These are phyloP conservation scores for Kryptolebias marmoratus DNA, from an alignment of 2,113 vertebrate genomes.

Conservation along the genomic window DNA sequence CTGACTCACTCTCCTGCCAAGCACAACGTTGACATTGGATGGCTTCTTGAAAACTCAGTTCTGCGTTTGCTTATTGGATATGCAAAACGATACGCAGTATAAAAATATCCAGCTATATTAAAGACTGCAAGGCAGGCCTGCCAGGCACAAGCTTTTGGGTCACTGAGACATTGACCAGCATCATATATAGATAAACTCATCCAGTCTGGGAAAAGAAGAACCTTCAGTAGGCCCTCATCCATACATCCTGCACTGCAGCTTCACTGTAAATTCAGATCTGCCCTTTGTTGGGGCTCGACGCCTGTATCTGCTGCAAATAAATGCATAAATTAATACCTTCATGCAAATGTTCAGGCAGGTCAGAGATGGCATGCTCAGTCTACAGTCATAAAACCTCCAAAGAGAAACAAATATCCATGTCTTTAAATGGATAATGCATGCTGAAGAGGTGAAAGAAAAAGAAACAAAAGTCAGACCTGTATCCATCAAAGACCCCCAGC, in stretches of 20 bases:
- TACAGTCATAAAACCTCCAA: constrained; percentile 30
- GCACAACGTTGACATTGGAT: constrained; percentile 58
- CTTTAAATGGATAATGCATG: constrained; percentile 1
- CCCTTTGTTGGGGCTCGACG: background rate
- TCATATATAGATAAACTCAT: constrained; percentile 1
- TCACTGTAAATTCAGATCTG: constrained; percentile 4
- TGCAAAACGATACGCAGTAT: constrained; percentile 1
- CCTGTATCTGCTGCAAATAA: background rate
- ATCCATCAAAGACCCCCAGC: constrained; percentile 30
- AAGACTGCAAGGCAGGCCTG: background rate
- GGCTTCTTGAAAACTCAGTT: constrained; percentile 19
- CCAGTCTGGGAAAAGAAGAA: background rate
- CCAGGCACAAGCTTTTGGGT: background rate
- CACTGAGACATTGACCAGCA: background rate
- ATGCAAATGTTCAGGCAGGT: constrained; percentile 8
- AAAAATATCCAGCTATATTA: background rate
- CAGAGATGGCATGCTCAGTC: constrained; percentile 16
- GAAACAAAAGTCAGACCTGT: constrained; percentile 33
- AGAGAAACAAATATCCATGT: constrained; percentile 20
- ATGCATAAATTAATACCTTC: constrained; percentile 24
- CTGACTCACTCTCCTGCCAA: constrained; percentile 35
- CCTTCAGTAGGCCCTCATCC: background rate
- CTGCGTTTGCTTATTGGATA: constrained; percentile 11
- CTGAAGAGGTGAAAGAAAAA: constrained; percentile 12
- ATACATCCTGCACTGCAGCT: background rate